Evolutionary conservation across 92 coral and sea anemone genomes (phyloP), one percentile per base, ranked within the genome.

Genomic region (Hydrozoanthus gracilis): DNA sequence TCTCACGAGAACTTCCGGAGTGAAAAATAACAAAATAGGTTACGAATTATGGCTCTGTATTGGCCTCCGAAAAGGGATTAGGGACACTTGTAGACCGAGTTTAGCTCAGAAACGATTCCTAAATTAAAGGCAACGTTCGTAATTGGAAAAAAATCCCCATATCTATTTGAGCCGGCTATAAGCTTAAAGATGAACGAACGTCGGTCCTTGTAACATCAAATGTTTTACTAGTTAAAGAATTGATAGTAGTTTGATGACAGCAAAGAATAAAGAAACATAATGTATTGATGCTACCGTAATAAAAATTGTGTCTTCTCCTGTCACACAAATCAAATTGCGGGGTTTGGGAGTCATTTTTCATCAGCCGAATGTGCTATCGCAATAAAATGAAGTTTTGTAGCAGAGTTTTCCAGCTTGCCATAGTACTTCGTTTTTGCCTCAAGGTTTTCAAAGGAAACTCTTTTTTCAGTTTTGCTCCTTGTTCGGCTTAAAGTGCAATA

Each of bases 1-100:
- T 80, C 85, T 46, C 85, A 80, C 85, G 85, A 80, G 72, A 80
- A 80, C 85, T 47, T 80, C 85, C 85, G 58, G 74, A 64, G 74
- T 62, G 18, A 65, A 65, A 80, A 47, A 17, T 48, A 80, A 13
- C 49, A 58, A 51, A 80, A 80, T 64, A 80, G 73, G 60, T 70
- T 80, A 80, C 85, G 74, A 80, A 12, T 80, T 65, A 64, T 35
- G 17, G 45, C 46, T 80, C 55, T 65, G 72, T 80, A 80, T 80
- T 80, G 74, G 56, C 17, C 49, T 47, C 15, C 46, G 10, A 48
- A 46, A 47, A 64, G 74, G 73, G 85, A 80, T 80, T 80, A 80
- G 73, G 13, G 85, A 64, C 74, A 64, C 85, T 65, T 61, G 16
- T 46, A 46, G 54, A 20, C 85, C 51, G 18, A 49, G 27, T 45